Percentiles rank a stretch among this genome's conserved stretches.
Evolutionary conservation across 2,888 invertebrate genomes (phyloP).

Genomic region (Rosalia funebris): DNA sequence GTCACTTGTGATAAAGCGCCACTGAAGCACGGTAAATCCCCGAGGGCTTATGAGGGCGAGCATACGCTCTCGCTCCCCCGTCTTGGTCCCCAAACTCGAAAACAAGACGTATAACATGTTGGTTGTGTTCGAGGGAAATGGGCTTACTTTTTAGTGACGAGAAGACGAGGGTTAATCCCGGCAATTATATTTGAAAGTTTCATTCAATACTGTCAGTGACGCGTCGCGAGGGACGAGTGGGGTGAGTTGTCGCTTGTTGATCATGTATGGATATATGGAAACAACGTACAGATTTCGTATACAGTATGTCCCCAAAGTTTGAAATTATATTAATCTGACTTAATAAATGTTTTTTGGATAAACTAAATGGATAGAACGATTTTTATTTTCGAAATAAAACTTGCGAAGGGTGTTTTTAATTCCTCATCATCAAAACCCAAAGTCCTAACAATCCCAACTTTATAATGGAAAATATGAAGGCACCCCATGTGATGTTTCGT

Average conservation of each 20-base stretch:
- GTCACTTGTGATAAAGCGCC: constrained; percentile 6
- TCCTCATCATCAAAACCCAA: too few relatives aligned
- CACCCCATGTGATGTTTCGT: too few relatives aligned
- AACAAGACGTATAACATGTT: constrained; percentile 20
- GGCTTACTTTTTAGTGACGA: constrained; percentile 24
- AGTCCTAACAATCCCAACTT: too few relatives aligned
- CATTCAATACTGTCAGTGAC: constrained; percentile 3
- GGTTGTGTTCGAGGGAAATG: constrained; percentile 13
- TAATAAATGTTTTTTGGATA: too few relatives aligned
- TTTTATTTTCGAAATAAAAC: too few relatives aligned
- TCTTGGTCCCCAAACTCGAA: constrained; percentile 5
- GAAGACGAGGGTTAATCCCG: constrained; percentile 27
- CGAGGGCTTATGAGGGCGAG: constrained; percentile 4
- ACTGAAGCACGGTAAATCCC: constrained; percentile 13
- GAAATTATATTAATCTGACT: too few relatives aligned
- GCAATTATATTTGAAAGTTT: constrained; percentile 21
- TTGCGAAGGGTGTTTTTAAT: too few relatives aligned
- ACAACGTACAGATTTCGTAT: too few relatives aligned
- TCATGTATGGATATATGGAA: too few relatives aligned
- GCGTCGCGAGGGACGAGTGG: neutral
- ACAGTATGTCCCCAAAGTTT: too few relatives aligned
- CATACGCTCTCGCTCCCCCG: constrained; percentile 1
- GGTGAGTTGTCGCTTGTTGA: neutral
- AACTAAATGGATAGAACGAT: too few relatives aligned
- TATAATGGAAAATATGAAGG: too few relatives aligned